A percentile compares a stretch with the other conserved stretches of the same genome.
These are phyloP conservation scores for Halocaridina rubra DNA, from an alignment of 2,888 invertebrate species.

Conservation along the genomic window DNA sequence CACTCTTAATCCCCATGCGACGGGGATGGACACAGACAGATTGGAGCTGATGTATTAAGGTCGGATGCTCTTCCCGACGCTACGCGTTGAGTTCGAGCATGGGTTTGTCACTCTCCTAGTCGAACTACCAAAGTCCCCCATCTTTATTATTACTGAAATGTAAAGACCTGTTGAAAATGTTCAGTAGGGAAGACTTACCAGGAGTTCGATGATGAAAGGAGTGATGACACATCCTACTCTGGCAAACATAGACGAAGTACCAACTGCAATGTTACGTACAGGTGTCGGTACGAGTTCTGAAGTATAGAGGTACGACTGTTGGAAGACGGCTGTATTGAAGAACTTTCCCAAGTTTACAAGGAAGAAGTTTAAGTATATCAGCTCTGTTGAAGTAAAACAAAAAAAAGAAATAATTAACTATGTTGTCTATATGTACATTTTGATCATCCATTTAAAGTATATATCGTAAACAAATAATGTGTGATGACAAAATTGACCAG, in stretches of 20 bases:
- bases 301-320: slow-evolving; percentile 87
- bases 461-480: neutral
- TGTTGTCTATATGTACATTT: neutral
- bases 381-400: neutral
- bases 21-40: no score
- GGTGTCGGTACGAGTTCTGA: slow-evolving; percentile 90
- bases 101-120: no score
- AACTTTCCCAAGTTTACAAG: slow-evolving; percentile 82
- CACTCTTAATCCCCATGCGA: no score
- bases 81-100: no score
- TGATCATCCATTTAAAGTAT: neutral
- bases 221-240: slow-evolving; percentile 87
- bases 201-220: slow-evolving; percentile 79
- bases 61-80: no score
- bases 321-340: slow-evolving; percentile 85
- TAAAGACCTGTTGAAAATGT: neutral
- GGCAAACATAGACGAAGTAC: slow-evolving; percentile 85
- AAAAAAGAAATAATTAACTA: neutral
- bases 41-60: no score
- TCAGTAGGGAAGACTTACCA: neutral
- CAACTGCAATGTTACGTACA: slow-evolving; percentile 87
- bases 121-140: no score
- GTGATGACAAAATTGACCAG: no score
- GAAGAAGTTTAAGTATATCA: slow-evolving; percentile 73
- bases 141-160: neutral